Evolutionary conservation across 1,140 invertebrate genomes (phyloP).

Genomic region (Papilio polytes): DNA sequence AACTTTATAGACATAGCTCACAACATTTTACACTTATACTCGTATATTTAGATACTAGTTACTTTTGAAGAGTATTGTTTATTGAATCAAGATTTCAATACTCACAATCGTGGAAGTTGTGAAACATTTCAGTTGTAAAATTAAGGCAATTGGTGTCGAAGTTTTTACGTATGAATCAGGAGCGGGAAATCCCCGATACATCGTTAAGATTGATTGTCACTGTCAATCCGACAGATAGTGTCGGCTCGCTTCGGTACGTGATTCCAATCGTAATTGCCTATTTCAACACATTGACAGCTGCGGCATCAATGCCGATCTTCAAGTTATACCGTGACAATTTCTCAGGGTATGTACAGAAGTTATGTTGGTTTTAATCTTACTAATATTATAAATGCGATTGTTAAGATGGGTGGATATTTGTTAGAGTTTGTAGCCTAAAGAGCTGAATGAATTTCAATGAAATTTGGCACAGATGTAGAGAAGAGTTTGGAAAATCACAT

Average conservation of each 20-base stretch:
- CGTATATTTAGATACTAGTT: no score
- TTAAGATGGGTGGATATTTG: no score
- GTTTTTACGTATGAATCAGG: conserved; percentile 12
- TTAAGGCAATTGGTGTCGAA: neutral
- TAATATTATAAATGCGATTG: no score
- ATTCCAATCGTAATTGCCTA: conserved; percentile 41
- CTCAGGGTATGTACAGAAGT: neutral
- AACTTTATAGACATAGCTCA: no score
- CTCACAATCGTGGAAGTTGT: neutral
- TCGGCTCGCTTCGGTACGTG: conserved; percentile 36
- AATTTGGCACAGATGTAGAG: no score
- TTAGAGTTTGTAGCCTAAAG: no score
- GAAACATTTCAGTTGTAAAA: neutral
- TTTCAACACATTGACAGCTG: conserved; percentile 40
- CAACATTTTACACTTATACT: neutral
- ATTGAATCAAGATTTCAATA: neutral
- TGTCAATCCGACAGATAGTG: conserved; percentile 37
- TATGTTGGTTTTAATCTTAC: neutral
- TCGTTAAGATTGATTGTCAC: conserved; percentile 40
- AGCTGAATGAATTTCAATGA: neutral
- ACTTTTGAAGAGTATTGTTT: neutral
- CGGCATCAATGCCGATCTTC: neutral
- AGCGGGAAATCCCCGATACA: conserved; percentile 37
- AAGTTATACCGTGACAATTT: conserved; percentile 17
- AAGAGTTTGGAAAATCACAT: no score